Evolutionary conservation across 2,113 vertebrate species (phyloP).

Genomic region (Strix aluco): DNA sequence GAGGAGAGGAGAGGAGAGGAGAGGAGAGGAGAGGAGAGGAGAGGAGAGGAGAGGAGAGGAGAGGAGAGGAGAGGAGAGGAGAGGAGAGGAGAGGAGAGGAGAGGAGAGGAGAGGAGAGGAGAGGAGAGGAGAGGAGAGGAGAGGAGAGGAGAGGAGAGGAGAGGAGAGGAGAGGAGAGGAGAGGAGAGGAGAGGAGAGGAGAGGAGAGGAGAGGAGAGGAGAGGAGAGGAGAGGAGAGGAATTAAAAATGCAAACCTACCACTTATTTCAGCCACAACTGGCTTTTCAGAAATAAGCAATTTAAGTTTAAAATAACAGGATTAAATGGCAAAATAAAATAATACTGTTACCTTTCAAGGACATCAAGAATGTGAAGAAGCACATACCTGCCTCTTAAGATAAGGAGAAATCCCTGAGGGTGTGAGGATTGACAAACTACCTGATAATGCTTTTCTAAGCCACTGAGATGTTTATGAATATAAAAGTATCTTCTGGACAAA

Average conservation of each 20-base stretch:
- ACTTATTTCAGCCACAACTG: background rate
- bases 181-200: fast-evolving
- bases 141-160: background rate
- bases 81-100: too few relatives aligned
- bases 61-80: background rate
- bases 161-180: too few relatives aligned
- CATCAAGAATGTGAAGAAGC: background rate
- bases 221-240: too few relatives aligned
- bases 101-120: too few relatives aligned
- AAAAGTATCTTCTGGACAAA: background rate
- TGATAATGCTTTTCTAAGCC: background rate
- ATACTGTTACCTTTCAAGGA: background rate
- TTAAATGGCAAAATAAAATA: background rate
- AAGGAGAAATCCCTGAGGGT: background rate
- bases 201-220: background rate
- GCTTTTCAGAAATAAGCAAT: background rate
- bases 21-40: too few relatives aligned
- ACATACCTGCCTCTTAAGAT: background rate
- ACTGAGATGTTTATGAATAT: background rate
- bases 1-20: background rate
- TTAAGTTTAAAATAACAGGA: background rate
- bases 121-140: fast-evolving
- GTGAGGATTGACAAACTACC: background rate
- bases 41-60: too few relatives aligned
- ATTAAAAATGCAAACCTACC: background rate